Evolutionary conservation across 2,797 vertebrate genomes (phyloP), one percentile per base, ranked within the genome.

Genomic region (Prionace glauca): DNA sequence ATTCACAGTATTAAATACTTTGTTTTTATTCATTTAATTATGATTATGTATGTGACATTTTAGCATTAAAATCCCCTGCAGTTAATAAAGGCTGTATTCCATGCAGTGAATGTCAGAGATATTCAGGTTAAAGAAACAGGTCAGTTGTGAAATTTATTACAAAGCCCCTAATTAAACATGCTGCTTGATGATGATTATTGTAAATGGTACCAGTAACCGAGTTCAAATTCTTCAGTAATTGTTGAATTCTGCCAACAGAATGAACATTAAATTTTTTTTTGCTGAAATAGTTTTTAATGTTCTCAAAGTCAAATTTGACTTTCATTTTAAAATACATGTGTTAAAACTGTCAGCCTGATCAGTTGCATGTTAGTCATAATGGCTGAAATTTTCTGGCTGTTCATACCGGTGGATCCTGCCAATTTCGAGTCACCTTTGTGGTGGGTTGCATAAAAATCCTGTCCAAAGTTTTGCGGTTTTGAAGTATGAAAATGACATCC

Each of bases 61-160:
- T 77, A 77, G 45, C 29, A 56, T 77, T 95, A 74, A 72, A 77
- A 60, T 95, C 71, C 50, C 56, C 50, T 95, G 1, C 45, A 77
- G 32, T 74, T 95, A 95, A 56, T 74, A n/a, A n/a, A 16, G 90
- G 11, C 41, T 60, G 11, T 60, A 95, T 95, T 95, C 45, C 72
- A n/a, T 18, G 5, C 41, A 32, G 93, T 74, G 45, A 95, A 95
- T 95, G 69, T 60, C 93, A 95, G 45, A 56, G 93, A 95, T n/a
- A 77, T 56, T 72, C 36, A 95, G 93, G 93, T 95, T 95, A 77
- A 95, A 95, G 93, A 95, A 77, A 95, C 16, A 74, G 69, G 93
- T 74, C 67, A 95, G 26, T 95, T 95, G 45, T 72, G 26, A 56
- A 74, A 94, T 50, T 74, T 94, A 74, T 94, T 94, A 94, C 72